These are phyloP conservation scores for Autographa gamma DNA, from an alignment of 2,888 invertebrate species.

Conservation along the genomic window DNA sequence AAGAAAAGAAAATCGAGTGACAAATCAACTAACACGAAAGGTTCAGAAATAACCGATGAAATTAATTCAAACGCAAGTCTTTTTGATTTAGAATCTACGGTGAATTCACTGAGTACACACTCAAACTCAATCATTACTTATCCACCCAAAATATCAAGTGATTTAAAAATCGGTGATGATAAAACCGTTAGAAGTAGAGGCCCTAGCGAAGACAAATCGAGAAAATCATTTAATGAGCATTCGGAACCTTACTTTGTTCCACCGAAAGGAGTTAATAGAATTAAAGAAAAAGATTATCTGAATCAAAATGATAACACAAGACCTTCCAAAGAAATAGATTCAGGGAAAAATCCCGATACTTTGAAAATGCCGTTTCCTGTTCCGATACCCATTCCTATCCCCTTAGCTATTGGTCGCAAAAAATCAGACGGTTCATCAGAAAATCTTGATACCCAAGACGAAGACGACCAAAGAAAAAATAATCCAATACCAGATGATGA, in stretches of 20 bases:
- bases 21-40: slow-evolving; percentile 29
- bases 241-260: slow-evolving; percentile 64
- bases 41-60: slow-evolving; percentile 27
- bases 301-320: slow-evolving; percentile 15
- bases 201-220: slow-evolving; percentile 45
- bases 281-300: slow-evolving; percentile 30
- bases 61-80: slow-evolving; percentile 56
- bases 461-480: not conserved
- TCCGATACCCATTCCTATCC: slow-evolving; percentile 21
- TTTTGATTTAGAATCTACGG: slow-evolving; percentile 48
- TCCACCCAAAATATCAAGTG: slow-evolving; percentile 64
- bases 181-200: slow-evolving; percentile 47
- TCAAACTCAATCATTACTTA: slow-evolving; percentile 76
- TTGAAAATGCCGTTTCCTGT: slow-evolving; percentile 24
- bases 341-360: not conserved
- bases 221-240: slow-evolving; percentile 55
- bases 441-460: not conserved
- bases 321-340: slow-evolving; percentile 16
- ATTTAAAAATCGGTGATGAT: slow-evolving; percentile 48
- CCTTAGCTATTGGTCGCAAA: not conserved
- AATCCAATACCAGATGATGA: slow-evolving; percentile 5
- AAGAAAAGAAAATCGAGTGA: slow-evolving; percentile 51
- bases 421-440: not conserved
- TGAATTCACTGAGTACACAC: slow-evolving; percentile 51
- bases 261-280: slow-evolving; percentile 58